A percentile compares a stretch with the other conserved stretches of the same genome.
Evolutionary conservation across 2,797 vertebrate genomes (phyloP).

Genomic region (Argya squamiceps): DNA sequence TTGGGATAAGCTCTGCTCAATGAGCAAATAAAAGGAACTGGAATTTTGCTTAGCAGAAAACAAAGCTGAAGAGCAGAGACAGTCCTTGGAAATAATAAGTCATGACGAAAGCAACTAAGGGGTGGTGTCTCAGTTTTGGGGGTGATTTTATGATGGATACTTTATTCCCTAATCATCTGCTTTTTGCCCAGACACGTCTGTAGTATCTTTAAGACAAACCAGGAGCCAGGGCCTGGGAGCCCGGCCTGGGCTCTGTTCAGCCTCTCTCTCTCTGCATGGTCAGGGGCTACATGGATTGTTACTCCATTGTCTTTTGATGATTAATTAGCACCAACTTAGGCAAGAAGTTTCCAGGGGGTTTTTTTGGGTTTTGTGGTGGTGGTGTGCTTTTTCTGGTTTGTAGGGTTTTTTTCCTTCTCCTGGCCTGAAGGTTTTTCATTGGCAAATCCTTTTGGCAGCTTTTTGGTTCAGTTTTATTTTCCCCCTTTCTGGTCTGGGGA

Average conservation of each 20-base stretch:
- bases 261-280: not conserved
- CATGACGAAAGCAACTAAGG: not conserved
- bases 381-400: not conserved
- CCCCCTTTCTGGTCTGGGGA: rapidly evolving
- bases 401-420: too few species aligned
- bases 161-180: not conserved
- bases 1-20: not conserved
- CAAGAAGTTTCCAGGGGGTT: not conserved
- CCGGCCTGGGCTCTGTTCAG: not conserved
- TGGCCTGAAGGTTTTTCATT: not conserved
- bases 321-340: not conserved
- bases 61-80: not conserved
- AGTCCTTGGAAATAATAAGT: not conserved
- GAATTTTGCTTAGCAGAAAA: not conserved
- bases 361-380: not conserved
- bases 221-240: not conserved
- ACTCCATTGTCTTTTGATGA: not conserved
- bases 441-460: not conserved
- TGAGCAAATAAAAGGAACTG: not conserved
- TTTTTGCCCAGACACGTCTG: not conserved
- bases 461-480: not conserved
- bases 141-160: not conserved
- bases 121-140: not conserved
- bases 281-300: too few species aligned
- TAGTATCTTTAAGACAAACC: not conserved